A percentile compares a stretch with the other conserved stretches of the same genome.
phyloP scores from a whole-genome alignment of 2,888 invertebrate species.

The Chrysolina oricalcia region DNA sequence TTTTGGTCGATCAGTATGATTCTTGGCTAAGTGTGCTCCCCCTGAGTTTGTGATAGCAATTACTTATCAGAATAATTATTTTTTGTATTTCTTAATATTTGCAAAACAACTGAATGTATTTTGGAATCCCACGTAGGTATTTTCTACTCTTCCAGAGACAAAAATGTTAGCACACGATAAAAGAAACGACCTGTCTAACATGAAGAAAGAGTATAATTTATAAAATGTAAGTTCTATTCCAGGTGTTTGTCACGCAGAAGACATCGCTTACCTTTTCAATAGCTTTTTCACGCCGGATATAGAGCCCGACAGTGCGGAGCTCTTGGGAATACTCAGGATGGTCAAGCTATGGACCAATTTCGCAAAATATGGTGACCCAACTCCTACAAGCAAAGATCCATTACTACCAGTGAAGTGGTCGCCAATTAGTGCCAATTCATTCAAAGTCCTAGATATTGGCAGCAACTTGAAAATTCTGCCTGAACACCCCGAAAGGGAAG shows the following conservation, averaged over 20 bases:
- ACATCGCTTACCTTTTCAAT: slow-evolving; percentile 60
- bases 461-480: slow-evolving; percentile 52
- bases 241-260: slow-evolving; percentile 61
- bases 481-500: slow-evolving; percentile 59
- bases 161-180: too few species aligned
- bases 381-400: slow-evolving; percentile 44
- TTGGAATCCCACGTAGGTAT: too few species aligned
- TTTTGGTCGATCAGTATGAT: too few species aligned
- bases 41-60: too few species aligned
- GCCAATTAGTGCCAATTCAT: slow-evolving; percentile 54
- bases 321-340: slow-evolving; percentile 51
- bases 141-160: too few species aligned
- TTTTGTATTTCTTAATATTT: too few species aligned
- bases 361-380: slow-evolving; percentile 60
- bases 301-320: slow-evolving; percentile 50
- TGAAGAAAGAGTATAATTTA: too few species aligned
- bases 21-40: too few species aligned
- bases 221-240: slow-evolving; percentile 27
- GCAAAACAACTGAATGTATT: too few species aligned
- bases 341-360: slow-evolving; percentile 64
- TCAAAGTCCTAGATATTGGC: slow-evolving; percentile 63
- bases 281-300: slow-evolving; percentile 48
- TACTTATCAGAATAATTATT: too few species aligned
- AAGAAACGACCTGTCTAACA: too few species aligned
- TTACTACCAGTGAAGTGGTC: slow-evolving; percentile 57